phyloP scores from a whole-genome alignment of 2,888 invertebrate genomes.

The Fragum whitleyi region DNA sequence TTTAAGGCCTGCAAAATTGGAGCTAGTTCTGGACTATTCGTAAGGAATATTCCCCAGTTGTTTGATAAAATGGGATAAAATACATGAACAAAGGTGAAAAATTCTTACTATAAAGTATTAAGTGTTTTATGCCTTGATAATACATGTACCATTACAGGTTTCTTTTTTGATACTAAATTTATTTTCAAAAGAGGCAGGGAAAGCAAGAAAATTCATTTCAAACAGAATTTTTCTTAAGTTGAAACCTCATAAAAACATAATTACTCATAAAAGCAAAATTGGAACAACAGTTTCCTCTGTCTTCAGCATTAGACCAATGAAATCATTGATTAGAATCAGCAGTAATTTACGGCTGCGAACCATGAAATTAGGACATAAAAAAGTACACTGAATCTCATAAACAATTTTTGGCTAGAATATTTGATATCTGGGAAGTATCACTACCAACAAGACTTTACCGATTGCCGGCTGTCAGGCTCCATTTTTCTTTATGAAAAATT shows the following conservation, averaged over 20 bases:
- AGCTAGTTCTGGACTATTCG: too few relatives aligned
- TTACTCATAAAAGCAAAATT: slow-evolving; percentile 4
- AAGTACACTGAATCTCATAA: not conserved
- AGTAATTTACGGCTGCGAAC: not conserved
- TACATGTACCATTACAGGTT: too few relatives aligned
- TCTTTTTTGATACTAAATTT: too few relatives aligned
- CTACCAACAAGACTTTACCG: not conserved
- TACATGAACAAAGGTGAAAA: too few relatives aligned
- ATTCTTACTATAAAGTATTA: too few relatives aligned
- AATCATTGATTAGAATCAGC: slow-evolving; percentile 11
- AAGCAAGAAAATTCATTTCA: not conserved
- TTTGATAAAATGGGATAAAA: too few relatives aligned
- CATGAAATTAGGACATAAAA: slow-evolving; percentile 25
- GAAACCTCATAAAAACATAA: not conserved
- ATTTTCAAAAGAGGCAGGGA: too few relatives aligned
- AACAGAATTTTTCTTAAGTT: not conserved
- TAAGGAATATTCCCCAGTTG: too few relatives aligned
- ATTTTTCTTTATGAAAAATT: not conserved
- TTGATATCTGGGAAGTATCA: slow-evolving; percentile 19
- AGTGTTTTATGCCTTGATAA: too few relatives aligned
- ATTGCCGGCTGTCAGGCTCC: slow-evolving; percentile 15
- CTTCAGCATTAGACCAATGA: slow-evolving; percentile 7
- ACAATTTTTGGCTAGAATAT: slow-evolving; percentile 11
- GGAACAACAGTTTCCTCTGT: slow-evolving; percentile 1
- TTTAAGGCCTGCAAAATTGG: too few relatives aligned